These are phyloP conservation scores for Leptinotarsa peninsularis DNA, from an alignment of 2,888 invertebrate genomes.

Conservation along the genomic window DNA sequence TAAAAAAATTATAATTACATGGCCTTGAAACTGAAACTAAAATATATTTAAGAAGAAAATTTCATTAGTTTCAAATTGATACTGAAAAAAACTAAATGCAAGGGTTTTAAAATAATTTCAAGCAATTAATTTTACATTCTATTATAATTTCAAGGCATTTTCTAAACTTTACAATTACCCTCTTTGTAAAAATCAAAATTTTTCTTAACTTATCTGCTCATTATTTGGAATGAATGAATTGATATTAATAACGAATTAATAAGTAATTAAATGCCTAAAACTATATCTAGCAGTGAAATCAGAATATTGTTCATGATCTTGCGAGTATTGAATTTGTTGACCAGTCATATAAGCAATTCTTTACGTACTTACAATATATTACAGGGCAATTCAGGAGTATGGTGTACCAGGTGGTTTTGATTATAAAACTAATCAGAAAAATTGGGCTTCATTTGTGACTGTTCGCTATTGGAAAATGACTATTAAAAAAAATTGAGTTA, in stretches of 20 bases:
- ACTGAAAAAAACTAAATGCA: too few species aligned
- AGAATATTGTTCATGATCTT: conserved; percentile 5
- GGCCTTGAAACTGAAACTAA: background rate
- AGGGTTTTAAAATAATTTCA: too few species aligned
- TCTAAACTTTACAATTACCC: too few species aligned
- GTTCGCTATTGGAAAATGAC: background rate
- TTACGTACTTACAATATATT: background rate
- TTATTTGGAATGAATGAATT: background rate
- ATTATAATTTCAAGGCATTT: too few species aligned
- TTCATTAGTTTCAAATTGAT: too few species aligned
- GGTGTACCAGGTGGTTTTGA: background rate
- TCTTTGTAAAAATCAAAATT: too few species aligned
- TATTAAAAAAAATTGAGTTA: too few species aligned
- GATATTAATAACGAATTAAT: background rate
- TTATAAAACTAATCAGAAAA: background rate
- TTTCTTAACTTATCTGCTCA: too few species aligned
- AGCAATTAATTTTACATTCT: too few species aligned
- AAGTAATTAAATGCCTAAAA: conserved; percentile 1
- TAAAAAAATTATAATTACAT: background rate
- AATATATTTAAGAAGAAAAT: too few species aligned
- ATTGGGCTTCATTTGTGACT: background rate
- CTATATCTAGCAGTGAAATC: too few species aligned
- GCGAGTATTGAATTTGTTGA: conserved; percentile 9
- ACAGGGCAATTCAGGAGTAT: background rate
- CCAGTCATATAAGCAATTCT: background rate